Base-by-base conservation (phyloP, 2,797 vertebrate species). In the Lithobates sylvaticus region DNA sequence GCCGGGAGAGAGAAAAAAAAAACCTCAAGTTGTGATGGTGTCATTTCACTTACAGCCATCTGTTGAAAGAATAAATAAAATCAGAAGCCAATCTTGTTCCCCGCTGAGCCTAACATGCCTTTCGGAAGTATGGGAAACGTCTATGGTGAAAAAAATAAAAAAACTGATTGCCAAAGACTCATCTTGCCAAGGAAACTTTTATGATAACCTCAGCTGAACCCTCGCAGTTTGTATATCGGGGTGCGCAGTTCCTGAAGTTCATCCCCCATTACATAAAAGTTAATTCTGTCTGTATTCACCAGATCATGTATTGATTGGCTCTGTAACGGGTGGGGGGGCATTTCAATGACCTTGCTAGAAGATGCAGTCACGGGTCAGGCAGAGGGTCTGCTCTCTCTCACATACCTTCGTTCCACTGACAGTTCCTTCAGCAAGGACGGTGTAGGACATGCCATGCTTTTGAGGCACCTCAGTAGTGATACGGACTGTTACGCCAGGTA, bases 401-500 rank as follows among this genome's bases (percentile, higher is more conserved):
- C 78, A 39, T 95, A 98, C 98, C 97, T 89, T 91, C 0, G 96
- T 98, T 64, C 87, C 87, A 71, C 72, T 83, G 72, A 95, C 94
- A 76, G 95, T 93, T 13, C 97, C 97, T 90, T 96, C 94, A 0
- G 94, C 96, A 0, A 97, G 96, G 42, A 93, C 3, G 1, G 90
- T 82, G 83, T 92, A 94, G 86, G 84, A 89, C 1, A 72, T 61
- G 58, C 92, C 54, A 0, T 91, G 91, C 0, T 34, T 83, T 10
- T 79, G 75, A 0, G 76, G 3, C 16, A 42, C 94, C 90, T 94
- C 93, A 5, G 96, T 95, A 87, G 94, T 92, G 4, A 99, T 96
- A 77, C 95, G 91, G 58, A 99, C 97, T 21, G 96, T 88, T 6
- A 99, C 95, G 0, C 95, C 92, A 0, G 97, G 97, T 18, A 99